Evolutionary conservation across 2,797 vertebrate species (phyloP).

Genomic region (Telmatherina bonti): DNA sequence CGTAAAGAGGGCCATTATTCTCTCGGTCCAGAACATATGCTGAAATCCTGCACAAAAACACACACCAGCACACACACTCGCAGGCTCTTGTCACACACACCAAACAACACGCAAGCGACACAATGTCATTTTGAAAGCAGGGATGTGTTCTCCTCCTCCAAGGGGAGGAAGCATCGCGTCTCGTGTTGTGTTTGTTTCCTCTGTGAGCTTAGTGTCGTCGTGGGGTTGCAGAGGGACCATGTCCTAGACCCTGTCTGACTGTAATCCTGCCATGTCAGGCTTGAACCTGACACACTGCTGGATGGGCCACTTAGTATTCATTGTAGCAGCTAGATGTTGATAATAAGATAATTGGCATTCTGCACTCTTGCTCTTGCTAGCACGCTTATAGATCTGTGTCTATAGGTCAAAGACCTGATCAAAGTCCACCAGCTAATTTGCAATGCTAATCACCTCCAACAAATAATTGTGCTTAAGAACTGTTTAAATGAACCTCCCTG

Average conservation of each 20-base stretch:
- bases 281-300: slow-evolving; percentile 61
- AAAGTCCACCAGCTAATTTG: slow-evolving; percentile 81
- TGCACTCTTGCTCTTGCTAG: slow-evolving; percentile 58
- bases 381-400: slow-evolving; percentile 76
- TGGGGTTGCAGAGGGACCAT: slow-evolving; percentile 38
- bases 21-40: slow-evolving; percentile 81
- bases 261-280: slow-evolving; percentile 71
- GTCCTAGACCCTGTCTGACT: slow-evolving; percentile 64
- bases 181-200: slow-evolving; percentile 27
- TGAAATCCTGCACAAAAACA: slow-evolving; percentile 71
- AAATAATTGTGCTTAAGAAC: slow-evolving; percentile 82
- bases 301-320: slow-evolving; percentile 76
- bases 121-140: slow-evolving; percentile 50
- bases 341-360: slow-evolving; percentile 84
- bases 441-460: slow-evolving; percentile 80
- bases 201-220: slow-evolving; percentile 26
- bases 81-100: slow-evolving; percentile 29
- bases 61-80: slow-evolving; percentile 44
- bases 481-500: slow-evolving; percentile 75
- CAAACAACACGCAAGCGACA: slow-evolving; percentile 29
- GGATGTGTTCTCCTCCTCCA: slow-evolving; percentile 32
- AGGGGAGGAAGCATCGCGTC: slow-evolving; percentile 16
- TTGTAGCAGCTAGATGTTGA: slow-evolving; percentile 65
- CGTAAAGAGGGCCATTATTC: slow-evolving; percentile 83
- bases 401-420: slow-evolving; percentile 82